Evolutionary conservation across 2,113 vertebrate species (phyloP), one percentile per base, ranked within the genome.

Genomic region (Capricornis sumatraensis): DNA sequence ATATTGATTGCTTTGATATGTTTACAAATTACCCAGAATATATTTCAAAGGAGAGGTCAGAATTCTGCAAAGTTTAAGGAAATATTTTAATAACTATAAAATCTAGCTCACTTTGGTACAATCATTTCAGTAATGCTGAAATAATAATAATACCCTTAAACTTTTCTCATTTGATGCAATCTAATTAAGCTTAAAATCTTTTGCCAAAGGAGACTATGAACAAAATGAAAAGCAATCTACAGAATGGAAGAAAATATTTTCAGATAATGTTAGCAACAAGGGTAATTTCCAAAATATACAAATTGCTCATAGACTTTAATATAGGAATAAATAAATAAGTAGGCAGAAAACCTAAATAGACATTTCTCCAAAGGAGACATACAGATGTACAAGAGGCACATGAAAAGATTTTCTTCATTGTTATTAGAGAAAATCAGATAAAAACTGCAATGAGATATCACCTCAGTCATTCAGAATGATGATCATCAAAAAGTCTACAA

Each of bases 31-130:
- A n/a, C 6, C 14, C 2, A 90, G 47, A 96, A 30, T 57, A 40
- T 3, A n/a, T 4, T 87, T 4, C 16, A 40, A 84, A 15, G 12
- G 0, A 9, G 1, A 94, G 10, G 7, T 94, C 5, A 45, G 0
- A 50, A n/a, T 82, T 76, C 25, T 7, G 85, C 11, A 64, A 89
- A 9, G 67, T 40, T 64, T 28, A 15, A 91, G 64, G 28, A 43
- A 52, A 83, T 25, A 11, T 87, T 71, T 81, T 45, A 94, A 57
- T 30, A 58, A 81, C 28, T 88, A 0, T 76, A 74, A 85, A 78
- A n/a, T 30, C 9, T 52, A 50, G 21, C 81, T 87, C 10, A 45
- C 9, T 71, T 89, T 23, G 6, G 19, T 67, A 50, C 5, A 1
- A 3, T 78, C 2, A 82, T 55, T 78, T 19, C 2, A 78, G 55